Conservation (phyloP, 2,797 vertebrate genomes). For the Pseudocheirus occidentalis region DNA sequence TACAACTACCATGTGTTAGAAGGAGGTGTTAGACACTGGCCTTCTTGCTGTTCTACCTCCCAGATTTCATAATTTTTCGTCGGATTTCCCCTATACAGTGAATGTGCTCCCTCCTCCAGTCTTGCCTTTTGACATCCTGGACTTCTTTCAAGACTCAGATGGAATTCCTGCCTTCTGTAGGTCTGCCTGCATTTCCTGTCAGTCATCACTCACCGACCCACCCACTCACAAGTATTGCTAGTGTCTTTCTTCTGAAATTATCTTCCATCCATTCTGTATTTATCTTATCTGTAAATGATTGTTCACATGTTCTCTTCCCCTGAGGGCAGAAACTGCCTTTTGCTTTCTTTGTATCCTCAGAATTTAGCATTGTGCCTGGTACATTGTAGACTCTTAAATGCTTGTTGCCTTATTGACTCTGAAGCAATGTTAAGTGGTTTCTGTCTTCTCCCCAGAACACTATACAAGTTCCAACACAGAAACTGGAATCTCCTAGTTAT, state of each 20-base stretch:
- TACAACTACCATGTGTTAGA: too few species aligned
- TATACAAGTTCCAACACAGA: constrained; percentile 10
- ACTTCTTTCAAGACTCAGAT: background rate
- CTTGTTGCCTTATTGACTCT: background rate
- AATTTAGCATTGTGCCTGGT: background rate
- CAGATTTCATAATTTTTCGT: too few species aligned
- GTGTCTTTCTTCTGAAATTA: background rate
- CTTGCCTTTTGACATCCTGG: background rate
- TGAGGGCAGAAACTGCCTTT: background rate
- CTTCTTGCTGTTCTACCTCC: too few species aligned
- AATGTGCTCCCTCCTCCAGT: too few species aligned
- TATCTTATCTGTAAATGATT: background rate
- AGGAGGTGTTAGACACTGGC: too few species aligned
- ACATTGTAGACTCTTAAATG: background rate
- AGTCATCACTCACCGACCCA: too few species aligned
- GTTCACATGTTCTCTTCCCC: background rate
- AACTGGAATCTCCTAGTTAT: constrained; percentile 14
- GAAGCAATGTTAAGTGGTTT: background rate
- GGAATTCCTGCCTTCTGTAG: background rate
- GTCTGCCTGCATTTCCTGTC: background rate
- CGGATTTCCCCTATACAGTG: too few species aligned
- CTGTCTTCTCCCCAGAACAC: constrained; percentile 1
- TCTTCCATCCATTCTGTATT: background rate
- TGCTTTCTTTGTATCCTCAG: background rate
- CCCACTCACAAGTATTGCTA: background rate